These are phyloP conservation scores for Oscheius sp. DNA, from an alignment of 2,888 invertebrate genomes.

Conservation along the genomic window DNA sequence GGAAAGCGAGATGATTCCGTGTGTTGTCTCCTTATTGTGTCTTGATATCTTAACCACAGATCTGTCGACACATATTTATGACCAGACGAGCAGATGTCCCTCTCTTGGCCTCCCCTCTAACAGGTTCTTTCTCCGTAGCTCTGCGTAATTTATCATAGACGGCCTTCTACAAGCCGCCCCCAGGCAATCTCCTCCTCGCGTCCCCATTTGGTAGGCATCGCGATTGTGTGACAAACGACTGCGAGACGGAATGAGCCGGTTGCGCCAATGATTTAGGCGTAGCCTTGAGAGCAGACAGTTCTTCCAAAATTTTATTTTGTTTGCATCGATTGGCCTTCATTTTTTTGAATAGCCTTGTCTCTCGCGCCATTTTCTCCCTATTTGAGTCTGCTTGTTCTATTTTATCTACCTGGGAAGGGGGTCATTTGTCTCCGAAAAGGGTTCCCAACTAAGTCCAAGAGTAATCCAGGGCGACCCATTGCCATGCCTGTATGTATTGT, in stretches of 20 bases:
- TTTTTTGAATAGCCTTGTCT: slow-evolving; percentile 18
- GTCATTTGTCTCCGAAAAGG: not conserved
- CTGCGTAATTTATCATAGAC: slow-evolving; percentile 14
- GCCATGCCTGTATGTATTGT: slow-evolving; percentile 26
- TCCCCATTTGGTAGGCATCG: not conserved
- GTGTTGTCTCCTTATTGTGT: too few relatives aligned
- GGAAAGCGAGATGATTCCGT: too few relatives aligned
- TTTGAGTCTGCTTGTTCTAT: not conserved
- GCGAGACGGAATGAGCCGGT: slow-evolving; percentile 12
- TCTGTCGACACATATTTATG: slow-evolving; percentile 13
- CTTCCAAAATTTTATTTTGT: not conserved
- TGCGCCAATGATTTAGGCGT: slow-evolving; percentile 19
- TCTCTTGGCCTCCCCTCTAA: not conserved
- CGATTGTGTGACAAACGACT: slow-evolving; percentile 33
- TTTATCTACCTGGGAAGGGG: not conserved
- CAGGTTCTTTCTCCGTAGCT: not conserved
- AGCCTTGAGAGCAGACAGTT: slow-evolving; percentile 21
- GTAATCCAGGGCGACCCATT: slow-evolving; percentile 13
- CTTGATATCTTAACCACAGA: too few relatives aligned
- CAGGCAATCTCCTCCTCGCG: not conserved
- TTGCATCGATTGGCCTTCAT: slow-evolving; percentile 18
- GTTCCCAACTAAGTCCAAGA: too few relatives aligned
- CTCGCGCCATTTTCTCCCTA: not conserved
- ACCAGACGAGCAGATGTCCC: not conserved
- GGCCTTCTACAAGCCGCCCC: slow-evolving; percentile 9